phyloP scores from a whole-genome alignment of 2,113 vertebrate genomes.

The Rhinolophus sinicus region DNA sequence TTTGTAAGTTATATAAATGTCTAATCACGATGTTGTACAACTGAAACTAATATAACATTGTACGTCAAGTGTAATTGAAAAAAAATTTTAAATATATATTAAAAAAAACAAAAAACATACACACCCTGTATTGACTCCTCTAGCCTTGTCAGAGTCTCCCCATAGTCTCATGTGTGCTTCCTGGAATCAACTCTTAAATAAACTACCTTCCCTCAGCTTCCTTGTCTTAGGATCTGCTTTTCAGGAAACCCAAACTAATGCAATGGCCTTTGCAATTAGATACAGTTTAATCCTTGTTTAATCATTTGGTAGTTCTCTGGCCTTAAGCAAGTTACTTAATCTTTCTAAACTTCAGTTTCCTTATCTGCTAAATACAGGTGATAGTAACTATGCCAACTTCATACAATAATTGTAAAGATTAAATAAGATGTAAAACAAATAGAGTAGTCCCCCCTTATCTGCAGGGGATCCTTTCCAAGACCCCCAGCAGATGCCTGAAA shows the following conservation, averaged over 20 bases:
- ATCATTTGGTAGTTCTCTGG: not conserved
- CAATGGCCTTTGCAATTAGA: not conserved
- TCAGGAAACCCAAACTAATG: not conserved
- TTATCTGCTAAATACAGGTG: constrained; percentile 14
- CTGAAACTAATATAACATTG: too few relatives aligned
- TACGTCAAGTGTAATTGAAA: too few relatives aligned
- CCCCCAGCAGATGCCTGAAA: not conserved
- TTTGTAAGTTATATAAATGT: too few relatives aligned
- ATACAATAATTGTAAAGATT: not conserved
- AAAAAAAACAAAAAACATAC: too few relatives aligned
- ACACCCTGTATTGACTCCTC: not conserved
- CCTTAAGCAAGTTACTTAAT: constrained; percentile 34
- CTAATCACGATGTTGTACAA: too few relatives aligned
- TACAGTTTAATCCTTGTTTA: constrained; percentile 30
- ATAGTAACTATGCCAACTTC: not conserved
- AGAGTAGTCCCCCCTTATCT: too few relatives aligned
- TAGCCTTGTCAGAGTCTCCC: not conserved
- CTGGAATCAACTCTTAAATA: not conserved
- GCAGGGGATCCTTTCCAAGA: not conserved
- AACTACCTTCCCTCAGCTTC: not conserved
- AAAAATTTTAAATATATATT: too few relatives aligned
- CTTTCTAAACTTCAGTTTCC: constrained; percentile 29
- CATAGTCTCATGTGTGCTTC: not conserved
- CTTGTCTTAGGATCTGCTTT: not conserved
- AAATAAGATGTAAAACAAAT: constrained; percentile 7